Evolutionary conservation across 2,113 vertebrate genomes (phyloP).

Genomic region (Eclectus roratus): DNA sequence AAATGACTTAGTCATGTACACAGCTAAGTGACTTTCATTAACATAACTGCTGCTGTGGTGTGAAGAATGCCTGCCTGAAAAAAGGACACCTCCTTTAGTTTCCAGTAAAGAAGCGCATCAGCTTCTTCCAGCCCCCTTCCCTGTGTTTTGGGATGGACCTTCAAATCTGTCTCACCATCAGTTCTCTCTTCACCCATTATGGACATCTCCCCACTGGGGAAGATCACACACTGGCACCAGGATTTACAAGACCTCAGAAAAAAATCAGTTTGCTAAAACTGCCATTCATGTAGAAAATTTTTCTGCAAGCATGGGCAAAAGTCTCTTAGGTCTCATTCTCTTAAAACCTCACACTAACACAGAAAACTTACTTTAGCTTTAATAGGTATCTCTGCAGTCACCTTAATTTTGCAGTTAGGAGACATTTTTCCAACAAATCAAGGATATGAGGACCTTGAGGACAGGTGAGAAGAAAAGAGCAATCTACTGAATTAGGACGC

Average conservation of each 20-base stretch:
- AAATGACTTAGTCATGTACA: background rate
- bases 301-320: background rate
- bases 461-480: background rate
- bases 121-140: background rate
- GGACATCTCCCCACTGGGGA: rapidly evolving
- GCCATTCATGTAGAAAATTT: background rate
- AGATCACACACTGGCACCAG: background rate
- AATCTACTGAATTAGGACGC: background rate
- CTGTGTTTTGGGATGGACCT: background rate
- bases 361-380: background rate
- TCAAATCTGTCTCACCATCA: background rate
- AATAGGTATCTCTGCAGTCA: background rate
- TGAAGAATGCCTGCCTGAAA: background rate
- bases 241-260: background rate
- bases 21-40: background rate
- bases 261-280: background rate
- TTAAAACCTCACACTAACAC: background rate
- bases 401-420: background rate
- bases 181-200: background rate
- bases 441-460: background rate
- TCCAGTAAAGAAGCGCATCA: background rate
- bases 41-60: background rate
- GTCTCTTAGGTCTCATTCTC: background rate
- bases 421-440: background rate
- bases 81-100: background rate